phyloP scores from a whole-genome alignment of 2,797 vertebrate species.

The Syngnathus acus region DNA sequence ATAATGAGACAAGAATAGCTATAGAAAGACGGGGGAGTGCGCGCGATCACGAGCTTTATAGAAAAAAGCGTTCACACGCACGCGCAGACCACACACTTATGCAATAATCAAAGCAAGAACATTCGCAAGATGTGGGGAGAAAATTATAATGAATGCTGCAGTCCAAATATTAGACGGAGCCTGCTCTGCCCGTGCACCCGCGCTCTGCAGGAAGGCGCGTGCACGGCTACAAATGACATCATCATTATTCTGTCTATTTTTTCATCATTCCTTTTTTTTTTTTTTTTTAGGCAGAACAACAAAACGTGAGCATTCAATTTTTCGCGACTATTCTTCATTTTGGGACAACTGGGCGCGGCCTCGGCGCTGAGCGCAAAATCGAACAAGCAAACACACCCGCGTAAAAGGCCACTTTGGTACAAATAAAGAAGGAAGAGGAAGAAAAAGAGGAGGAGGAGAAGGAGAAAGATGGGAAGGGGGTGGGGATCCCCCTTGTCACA shows the following conservation, averaged over 20 bases:
- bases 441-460: background rate
- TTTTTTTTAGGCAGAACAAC: background rate
- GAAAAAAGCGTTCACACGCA: background rate
- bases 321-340: background rate
- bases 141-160: background rate
- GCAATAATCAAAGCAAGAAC: background rate
- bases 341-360: background rate
- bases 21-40: background rate
- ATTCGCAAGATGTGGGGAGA: too few relatives aligned
- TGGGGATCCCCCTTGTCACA: background rate
- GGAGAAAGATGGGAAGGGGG: background rate
- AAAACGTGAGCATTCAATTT: background rate
- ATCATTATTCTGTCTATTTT: too few relatives aligned
- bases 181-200: background rate
- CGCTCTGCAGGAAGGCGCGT: slow-evolving; percentile 2
- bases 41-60: background rate
- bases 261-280: background rate
- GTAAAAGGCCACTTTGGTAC: slow-evolving; percentile 2
- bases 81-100: background rate
- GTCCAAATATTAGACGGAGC: background rate
- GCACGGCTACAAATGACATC: background rate
- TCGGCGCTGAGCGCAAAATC: background rate
- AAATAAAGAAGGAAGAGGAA: background rate
- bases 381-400: background rate
- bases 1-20: background rate